Evolutionary conservation across 2,113 vertebrate genomes (phyloP), one percentile per base, ranked within the genome.

Genomic region (Numida meleagris): DNA sequence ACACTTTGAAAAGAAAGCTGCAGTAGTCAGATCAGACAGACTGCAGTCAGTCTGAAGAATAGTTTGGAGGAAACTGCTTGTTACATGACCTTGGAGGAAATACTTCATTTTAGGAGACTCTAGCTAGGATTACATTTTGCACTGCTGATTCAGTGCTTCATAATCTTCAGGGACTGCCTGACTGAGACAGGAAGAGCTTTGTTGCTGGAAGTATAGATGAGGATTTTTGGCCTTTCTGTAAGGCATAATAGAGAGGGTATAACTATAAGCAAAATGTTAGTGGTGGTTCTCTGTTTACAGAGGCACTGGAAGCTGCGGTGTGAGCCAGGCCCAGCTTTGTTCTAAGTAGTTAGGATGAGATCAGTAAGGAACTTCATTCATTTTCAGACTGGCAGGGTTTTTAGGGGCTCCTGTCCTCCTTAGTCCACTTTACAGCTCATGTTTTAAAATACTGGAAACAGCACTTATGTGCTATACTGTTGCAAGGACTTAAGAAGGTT

Each of bases 401-500:
- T 78, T 51, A 81, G 65, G 20, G 15, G 12, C 42, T 81, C 10
- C 9, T 76, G 38, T 43, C 19, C 9, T 43, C 24, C 40, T 58
- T 38, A 33, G 38, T 79, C 10, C 29, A 3, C 8, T 61, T 82
- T 10, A 19, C 36, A 25, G 25, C 33, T 79, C 14, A 36, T 38
- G 25, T 51, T 13, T 74, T 83, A 57, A 79, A 87, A 40, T 36
- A 85, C 4, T 50, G 31, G 29, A 17, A 50, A 15, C 43, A 29
- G 51, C 27, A 53, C 27, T 53, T 25, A 74, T 50, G 15, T 40
- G 53, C 16, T 66, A 0, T 0, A 5, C 58, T 75, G 86, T 71
- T 92, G 31, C 0, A 0, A 27, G 8, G 15, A 25, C 20, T 36
- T 29, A 29, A 53, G 15, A 29, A 24, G 48, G 12, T 29, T 29